Percentiles rank a stretch among this genome's conserved stretches.
Conservation (phyloP, 2,888 invertebrate genomes). For the Metacarcinus magister region DNA sequence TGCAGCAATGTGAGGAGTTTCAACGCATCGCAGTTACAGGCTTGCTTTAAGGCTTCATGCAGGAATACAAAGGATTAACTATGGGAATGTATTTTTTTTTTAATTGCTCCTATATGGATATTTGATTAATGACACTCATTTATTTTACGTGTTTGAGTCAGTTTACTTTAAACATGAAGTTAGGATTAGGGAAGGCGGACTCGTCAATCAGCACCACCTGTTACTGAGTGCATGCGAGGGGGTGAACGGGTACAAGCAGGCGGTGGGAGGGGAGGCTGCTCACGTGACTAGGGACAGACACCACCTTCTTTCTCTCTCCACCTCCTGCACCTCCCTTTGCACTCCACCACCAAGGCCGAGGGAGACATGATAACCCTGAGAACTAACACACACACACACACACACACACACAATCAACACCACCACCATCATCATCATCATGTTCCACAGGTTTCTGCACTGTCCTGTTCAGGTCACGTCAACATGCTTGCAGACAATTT, state of each 20-base stretch:
- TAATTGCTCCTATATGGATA: too few species aligned
- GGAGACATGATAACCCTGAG: conserved; percentile 12
- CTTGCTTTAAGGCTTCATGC: too few species aligned
- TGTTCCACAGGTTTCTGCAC: too few species aligned
- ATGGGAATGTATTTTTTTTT: too few species aligned
- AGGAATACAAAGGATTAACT: neutral
- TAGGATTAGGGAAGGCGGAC: neutral
- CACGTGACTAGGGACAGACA: neutral
- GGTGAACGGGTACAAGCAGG: neutral
- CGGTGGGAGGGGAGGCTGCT: neutral
- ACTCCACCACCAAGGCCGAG: neutral
- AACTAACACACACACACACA: neutral
- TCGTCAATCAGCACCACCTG: neutral
- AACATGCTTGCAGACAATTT: too few species aligned
- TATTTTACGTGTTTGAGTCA: too few species aligned
- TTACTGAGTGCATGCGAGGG: neutral
- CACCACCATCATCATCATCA: too few species aligned
- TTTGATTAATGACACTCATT: too few species aligned
- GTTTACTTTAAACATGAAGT: neutral
- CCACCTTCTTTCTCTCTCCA: too few species aligned
- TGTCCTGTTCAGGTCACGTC: too few species aligned
- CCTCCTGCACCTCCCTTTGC: neutral
- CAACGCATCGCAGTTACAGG: too few species aligned
- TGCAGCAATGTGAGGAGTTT: too few species aligned
- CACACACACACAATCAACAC: neutral